Base-by-base conservation (phyloP, 2,113 vertebrate genomes). In the Megaceryle torquata region DNA sequence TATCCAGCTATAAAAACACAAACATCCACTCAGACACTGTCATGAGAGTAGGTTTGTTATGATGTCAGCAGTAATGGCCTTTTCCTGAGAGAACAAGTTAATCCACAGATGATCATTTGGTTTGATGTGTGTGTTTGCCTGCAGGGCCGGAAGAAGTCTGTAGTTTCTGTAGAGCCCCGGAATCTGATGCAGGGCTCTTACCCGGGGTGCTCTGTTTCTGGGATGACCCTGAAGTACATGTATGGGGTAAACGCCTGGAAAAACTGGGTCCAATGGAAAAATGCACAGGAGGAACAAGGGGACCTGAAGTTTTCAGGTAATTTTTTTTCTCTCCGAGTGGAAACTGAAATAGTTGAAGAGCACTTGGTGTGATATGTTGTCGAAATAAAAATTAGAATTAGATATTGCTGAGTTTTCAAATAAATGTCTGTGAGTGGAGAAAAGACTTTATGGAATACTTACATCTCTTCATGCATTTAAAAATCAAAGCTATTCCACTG, bases 221-320 rank as follows among this genome's bases (percentile, higher is more conserved):
- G 98, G 67, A 98, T 98, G 97, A 98, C 98, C n/a, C 95, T 99
- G 2, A 98, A 99, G 89, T 98, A 98, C 26, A 98, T 99, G 95
- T 99, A 99, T 3, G 99, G 99, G 29, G 98, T 99, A 6, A 99
- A 99, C 1, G 98, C 99, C 70, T 99, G 99, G 99, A 99, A 98
- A 97, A 98, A 98, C 89, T 99, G 99, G 99, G 98, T 99, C 94
- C 98, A 98, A 33, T 99, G 98, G 99, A 99, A 99, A 91, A 98
- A 99, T 4, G 91, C 97, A 41, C 99, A 99, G 96, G 98, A 99
- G 72, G 97, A 99, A 15, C 89, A 98, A 86, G 98, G 98, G 96
- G 98, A 98, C 67, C 97, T 98, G 29, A 98, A 99, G 83, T 97
- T 98, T 88, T 98, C 98, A 93, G 98, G 98, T 98, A 95, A 94